Base-by-base conservation (phyloP, 2,113 vertebrate genomes). In the Uria aalge region DNA sequence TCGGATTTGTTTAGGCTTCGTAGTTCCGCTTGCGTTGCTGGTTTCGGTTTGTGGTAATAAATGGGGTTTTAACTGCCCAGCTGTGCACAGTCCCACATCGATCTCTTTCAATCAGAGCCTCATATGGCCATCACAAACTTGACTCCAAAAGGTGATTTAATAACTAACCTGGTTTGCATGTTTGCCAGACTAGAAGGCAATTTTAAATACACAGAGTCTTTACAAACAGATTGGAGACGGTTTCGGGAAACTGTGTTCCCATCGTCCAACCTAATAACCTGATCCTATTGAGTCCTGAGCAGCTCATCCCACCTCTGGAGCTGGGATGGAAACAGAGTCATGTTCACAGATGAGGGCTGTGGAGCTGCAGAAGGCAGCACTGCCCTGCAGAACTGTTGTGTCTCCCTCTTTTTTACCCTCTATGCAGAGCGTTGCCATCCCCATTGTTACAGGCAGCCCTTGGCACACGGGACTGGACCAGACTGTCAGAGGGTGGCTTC, bases 201-300 rank as follows among this genome's bases (percentile, higher is more conserved):
- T 63, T 88, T 82, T 77, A 96, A 94, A 92, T 84, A 94, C 83
- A 73, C n/a, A 32, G 13, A 59, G 52, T 64, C 62, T 94, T 84
- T 57, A 67, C 48, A 30, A 86, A 47, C 9, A 9, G 62, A 88
- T 79, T 16, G 50, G 56, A 41, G 77, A 60, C 41, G 30, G 30
- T 60, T 38, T 62, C 1, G 29, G 41, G 48, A 80, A 88, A n/a
- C 53, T 21, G 72, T 30, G 45, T 20, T 77, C 55, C 40, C 34
- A 4, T 27, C 36, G 26, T 43, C 30, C 66, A 34, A 52, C 64
- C 15, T 23, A 41, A 52, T 62, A 68, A 57, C 32, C 43, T 45
- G 12, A 30, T 55, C 11, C 23, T 63, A 60, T 4, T 22, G 53
- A 75, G 59, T 38, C 50, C 69, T 40, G n/a, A 73, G 36, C 60